Evolutionary conservation across 2,113 vertebrate species (phyloP).

Genomic region (Aepyceros melampus): DNA sequence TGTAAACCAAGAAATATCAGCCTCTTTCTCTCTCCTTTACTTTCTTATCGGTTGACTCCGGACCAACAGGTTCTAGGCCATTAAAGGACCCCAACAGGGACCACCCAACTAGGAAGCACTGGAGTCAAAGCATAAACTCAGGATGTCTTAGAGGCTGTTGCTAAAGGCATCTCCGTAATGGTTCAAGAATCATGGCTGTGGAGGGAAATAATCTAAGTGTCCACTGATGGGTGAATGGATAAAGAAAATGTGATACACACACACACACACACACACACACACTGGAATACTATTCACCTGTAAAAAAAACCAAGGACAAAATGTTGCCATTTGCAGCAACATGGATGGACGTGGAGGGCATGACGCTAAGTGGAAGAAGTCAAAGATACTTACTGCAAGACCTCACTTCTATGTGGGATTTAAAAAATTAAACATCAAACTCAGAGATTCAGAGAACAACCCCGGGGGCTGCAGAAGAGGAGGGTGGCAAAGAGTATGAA

Average conservation of each 20-base stretch:
- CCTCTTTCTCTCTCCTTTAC: too few relatives aligned
- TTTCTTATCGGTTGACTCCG: rapidly evolving
- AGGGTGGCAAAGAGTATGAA: not conserved
- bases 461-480: too few relatives aligned
- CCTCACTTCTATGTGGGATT: too few relatives aligned
- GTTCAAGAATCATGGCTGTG: not conserved
- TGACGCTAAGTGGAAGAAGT: not conserved
- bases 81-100: too few relatives aligned
- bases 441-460: not conserved
- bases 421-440: not conserved
- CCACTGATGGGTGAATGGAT: too few relatives aligned
- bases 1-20: too few relatives aligned
- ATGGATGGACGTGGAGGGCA: not conserved
- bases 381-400: not conserved
- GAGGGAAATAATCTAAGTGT: not conserved
- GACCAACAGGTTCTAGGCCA: too few relatives aligned
- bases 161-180: not conserved
- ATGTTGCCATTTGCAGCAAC: rapidly evolving
- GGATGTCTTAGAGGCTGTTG: not conserved
- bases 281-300: not conserved
- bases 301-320: not conserved
- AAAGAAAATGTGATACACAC: not conserved
- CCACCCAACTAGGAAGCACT: rapidly evolving
- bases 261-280: not conserved
- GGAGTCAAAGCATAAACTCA: too few relatives aligned